Evolutionary conservation across 2,797 vertebrate genomes (phyloP), one percentile per base, ranked within the genome.

Genomic region (Enoplosus armatus): DNA sequence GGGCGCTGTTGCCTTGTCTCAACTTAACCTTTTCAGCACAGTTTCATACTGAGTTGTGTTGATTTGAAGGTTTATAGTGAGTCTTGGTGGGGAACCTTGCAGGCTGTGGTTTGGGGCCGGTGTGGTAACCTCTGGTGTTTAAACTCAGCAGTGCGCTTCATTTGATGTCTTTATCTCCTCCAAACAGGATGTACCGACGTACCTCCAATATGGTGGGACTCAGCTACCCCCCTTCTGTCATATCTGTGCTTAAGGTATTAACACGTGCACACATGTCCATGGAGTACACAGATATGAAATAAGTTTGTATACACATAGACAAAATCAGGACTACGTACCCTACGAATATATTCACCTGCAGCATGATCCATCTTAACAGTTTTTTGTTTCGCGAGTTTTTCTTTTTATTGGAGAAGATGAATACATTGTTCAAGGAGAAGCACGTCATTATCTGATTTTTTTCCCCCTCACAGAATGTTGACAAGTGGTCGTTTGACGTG

Each of bases 181-280:
- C 90, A 83, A 79, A 87, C 94, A 99, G 98, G 94, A 99, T 99
- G 98, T 99, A 99, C 90, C 95, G 98, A 72, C 94, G 98, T 58
- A 99, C 98, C 82, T 99, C 98, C 87, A 99, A 99, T 93, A 98
- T 99, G 98, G 97, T 99, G 75, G 98, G 98, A 87, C 95, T 99
- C 88, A 98, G 97, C 94, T 99, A 99, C 87, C 98, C 98, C 11
- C 89, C 97, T 35, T 94, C 96, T 86, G 98, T 99, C 88, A 99
- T 99, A 92, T 96, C 96, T 84, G 97, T 96, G 79, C 93, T 99
- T 50, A 99, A 99, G 98, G 98, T 99, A 97, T 91, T 74, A 90
- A 85, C 62, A 48, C 41, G 39, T 37, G 14, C 77, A 73, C 76
- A 60, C 67, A 77, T 68, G 67, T 43, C 65, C 72, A 24, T 14